Percentiles rank a stretch among this genome's conserved stretches.
Evolutionary conservation across 1,140 invertebrate genomes (phyloP).

Genomic region (Agraylea sexmaculata): DNA sequence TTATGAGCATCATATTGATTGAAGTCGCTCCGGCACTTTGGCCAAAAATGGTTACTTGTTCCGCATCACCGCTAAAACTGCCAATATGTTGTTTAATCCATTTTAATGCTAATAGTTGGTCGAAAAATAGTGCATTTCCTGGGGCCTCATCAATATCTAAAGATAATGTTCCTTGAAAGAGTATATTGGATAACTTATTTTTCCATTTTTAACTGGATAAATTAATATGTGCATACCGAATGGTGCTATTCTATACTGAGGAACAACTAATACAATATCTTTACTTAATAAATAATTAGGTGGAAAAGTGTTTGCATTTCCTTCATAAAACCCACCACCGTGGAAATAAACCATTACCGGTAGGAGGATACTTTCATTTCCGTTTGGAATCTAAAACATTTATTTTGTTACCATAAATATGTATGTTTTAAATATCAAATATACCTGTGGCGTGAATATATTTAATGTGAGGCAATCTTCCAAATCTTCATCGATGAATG

Average conservation of each 20-base stretch:
- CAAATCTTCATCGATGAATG: conserved; percentile 4
- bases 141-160: conserved; percentile 10
- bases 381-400: conserved; percentile 8
- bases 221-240: conserved; percentile 5
- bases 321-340: conserved; percentile 13
- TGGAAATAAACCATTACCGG: conserved; percentile 14
- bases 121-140: conserved; percentile 20
- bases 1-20: conserved; percentile 24
- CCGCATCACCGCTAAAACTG: conserved; percentile 19
- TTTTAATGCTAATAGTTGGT: conserved; percentile 17
- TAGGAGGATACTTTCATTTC: not conserved
- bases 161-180: conserved; percentile 8
- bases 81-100: conserved; percentile 20
- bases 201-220: not conserved
- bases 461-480: conserved; percentile 27
- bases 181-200: not conserved
- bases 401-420: not conserved
- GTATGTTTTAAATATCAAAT: not conserved
- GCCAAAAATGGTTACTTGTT: conserved; percentile 19
- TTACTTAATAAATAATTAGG: conserved; percentile 12
- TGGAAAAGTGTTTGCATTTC: not conserved
- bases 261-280: conserved; percentile 9
- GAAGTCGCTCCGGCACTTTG: conserved; percentile 19
- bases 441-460: conserved; percentile 24
- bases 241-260: conserved; percentile 9